phyloP scores from a whole-genome alignment of 1,140 invertebrate species.

The Plutomurus gul region DNA sequence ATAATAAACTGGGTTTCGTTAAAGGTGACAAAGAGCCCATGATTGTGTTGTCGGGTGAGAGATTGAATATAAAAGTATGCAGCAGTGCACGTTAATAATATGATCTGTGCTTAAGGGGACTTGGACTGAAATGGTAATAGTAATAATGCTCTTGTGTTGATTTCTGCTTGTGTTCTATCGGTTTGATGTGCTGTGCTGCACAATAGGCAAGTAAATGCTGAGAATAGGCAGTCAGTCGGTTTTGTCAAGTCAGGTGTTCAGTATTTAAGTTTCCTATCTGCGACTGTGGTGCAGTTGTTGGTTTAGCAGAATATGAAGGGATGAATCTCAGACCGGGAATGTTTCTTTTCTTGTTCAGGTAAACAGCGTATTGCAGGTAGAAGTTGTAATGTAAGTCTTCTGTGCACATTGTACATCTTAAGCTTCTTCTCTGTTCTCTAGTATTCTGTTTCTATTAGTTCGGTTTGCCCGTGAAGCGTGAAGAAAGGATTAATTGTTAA shows the following conservation, averaged over 20 bases:
- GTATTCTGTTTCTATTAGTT: not conserved
- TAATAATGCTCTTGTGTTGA: not conserved
- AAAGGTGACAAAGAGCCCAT: not conserved
- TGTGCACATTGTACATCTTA: not conserved
- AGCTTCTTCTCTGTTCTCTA: too few species aligned
- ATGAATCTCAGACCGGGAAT: not conserved
- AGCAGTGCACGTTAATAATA: not conserved
- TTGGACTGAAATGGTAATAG: not conserved
- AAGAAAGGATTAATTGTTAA: not conserved
- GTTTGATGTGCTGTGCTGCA: not conserved
- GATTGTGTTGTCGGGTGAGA: not conserved
- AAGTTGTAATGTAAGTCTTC: not conserved
- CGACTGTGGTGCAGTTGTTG: too few species aligned
- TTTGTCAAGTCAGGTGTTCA: conserved; percentile 14
- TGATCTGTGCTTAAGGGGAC: not conserved
- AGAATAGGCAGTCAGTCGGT: too few species aligned
- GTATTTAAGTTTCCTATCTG: too few species aligned
- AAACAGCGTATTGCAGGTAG: not conserved
- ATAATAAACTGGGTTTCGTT: not conserved
- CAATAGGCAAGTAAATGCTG: not conserved
- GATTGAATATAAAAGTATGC: too few species aligned
- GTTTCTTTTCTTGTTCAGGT: not conserved
- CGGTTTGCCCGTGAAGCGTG: conserved; percentile 8
- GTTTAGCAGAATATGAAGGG: too few species aligned
- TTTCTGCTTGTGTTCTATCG: not conserved